phyloP scores from a whole-genome alignment of 2,888 invertebrate genomes.

The Pseudanteris insignis region DNA sequence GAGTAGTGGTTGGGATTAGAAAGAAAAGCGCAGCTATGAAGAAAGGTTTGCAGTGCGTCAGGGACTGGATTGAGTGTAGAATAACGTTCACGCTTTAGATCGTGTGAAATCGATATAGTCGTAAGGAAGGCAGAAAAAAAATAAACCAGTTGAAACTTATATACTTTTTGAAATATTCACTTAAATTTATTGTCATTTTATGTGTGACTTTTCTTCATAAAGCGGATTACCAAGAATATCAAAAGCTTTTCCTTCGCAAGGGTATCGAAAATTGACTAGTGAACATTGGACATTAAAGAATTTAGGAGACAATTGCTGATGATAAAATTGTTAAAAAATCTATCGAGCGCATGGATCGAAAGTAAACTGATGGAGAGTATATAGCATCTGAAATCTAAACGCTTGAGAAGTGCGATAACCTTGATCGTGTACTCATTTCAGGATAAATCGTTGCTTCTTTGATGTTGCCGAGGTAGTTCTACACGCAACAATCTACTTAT shows the following conservation, averaged over 20 bases:
- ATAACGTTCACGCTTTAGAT: conserved; percentile 14
- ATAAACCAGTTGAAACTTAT: too few relatives aligned
- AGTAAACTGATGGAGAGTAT: conserved; percentile 23
- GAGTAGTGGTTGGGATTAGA: conserved; percentile 4
- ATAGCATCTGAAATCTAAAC: conserved; percentile 40
- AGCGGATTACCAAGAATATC: too few relatives aligned
- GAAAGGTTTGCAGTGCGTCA: conserved; percentile 43
- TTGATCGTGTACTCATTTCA: conserved; percentile 45
- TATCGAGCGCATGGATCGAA: conserved; percentile 6
- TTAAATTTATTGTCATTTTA: too few relatives aligned
- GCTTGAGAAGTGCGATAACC: conserved; percentile 41
- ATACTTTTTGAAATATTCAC: too few relatives aligned
- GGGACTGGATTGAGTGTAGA: conserved; percentile 29
- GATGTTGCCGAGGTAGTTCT: conserved; percentile 40
- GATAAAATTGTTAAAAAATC: conserved; percentile 7
- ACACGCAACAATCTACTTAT: conserved; percentile 44
- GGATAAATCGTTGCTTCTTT: conserved; percentile 41
- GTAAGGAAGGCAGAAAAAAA: too few relatives aligned
- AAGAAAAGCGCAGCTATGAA: conserved; percentile 37
- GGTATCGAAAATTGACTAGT: too few relatives aligned
- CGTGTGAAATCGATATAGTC: too few relatives aligned
- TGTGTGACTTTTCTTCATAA: too few relatives aligned
- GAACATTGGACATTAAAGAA: too few relatives aligned
- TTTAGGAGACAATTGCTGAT: conserved; percentile 26
- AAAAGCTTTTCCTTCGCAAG: too few relatives aligned